Evolutionary conservation across 37 sponge, comb jelly and placozoan species (phyloP).

Genomic region (Agelas oroides): DNA sequence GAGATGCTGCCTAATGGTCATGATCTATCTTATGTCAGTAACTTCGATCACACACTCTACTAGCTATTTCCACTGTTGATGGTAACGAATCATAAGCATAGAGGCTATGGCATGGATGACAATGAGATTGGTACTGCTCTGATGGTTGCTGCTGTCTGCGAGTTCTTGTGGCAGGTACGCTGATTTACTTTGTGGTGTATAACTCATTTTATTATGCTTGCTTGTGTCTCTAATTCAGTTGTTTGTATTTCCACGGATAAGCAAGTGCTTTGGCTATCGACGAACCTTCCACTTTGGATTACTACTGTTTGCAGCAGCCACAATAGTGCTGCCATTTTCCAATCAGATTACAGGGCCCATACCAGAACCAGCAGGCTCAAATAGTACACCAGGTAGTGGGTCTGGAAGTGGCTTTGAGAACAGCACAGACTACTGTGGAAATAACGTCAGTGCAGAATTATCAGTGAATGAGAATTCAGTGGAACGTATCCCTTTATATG

Average conservation of each 20-base stretch:
- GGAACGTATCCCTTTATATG: conserved; percentile 27
- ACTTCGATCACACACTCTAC: neutral
- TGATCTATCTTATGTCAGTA: too few relatives aligned
- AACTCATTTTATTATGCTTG: too few relatives aligned
- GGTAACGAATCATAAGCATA: conserved; percentile 70
- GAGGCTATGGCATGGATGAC: conserved; percentile 81
- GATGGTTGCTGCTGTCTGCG: conserved; percentile 35
- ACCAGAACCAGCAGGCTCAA: neutral
- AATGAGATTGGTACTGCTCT: conserved; percentile 72
- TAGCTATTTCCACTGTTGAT: conserved; percentile 78
- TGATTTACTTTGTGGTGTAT: too few relatives aligned
- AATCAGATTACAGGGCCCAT: conserved; percentile 82
- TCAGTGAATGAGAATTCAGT: conserved; percentile 42
- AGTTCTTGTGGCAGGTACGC: conserved; percentile 67
- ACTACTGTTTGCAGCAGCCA: conserved; percentile 7
- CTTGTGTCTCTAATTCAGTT: conserved; percentile 13
- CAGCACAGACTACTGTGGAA: conserved; percentile 36
- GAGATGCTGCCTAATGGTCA: too few relatives aligned
- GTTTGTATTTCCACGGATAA: conserved; percentile 57
- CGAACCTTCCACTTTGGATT: conserved; percentile 15
- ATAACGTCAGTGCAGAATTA: neutral
- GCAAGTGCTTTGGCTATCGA: conserved; percentile 64
- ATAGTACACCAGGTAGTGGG: neutral
- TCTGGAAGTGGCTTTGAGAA: neutral
- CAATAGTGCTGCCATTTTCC: conserved; percentile 66